Evolutionary conservation across 2,888 invertebrate species (phyloP), one percentile per base, ranked within the genome.

Genomic region (Choreutis nemorana): DNA sequence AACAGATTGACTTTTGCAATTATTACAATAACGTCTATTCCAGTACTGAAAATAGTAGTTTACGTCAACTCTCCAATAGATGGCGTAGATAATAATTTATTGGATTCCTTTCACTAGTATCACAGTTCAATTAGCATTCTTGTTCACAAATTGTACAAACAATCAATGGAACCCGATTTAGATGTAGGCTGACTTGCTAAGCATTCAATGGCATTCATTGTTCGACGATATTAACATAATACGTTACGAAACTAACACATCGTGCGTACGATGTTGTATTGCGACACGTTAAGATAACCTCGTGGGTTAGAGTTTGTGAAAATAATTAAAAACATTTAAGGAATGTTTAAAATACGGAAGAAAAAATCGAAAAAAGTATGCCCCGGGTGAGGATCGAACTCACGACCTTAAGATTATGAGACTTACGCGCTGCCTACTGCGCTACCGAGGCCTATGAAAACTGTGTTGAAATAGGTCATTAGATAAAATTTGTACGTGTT

Each of bases 351-450:
- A 5, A 26, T 6, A 8, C 8, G 14, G n/a, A 13, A 14, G 7
- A 30, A 23, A 43, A 46, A 27, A 29, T 11, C 11, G 31, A 41
- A 37, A 61, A 73, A 71, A 65, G 41, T 39, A 45, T 89, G 87
- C 88, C 87, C 89, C 89, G 87, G 86, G 90, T 90, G 90, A 90
- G 90, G 90, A 88, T 91, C 90, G 91, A 91, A 91, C 91, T 91
- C 90, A 91, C 90, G 91, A 90, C 90, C 91, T 91, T 91, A 86
- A 89, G 88, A 89, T 89, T 88, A 89, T 89, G 88, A 89, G 89
- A 89, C 88, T 89, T 87, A 89, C 89, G 89, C 89, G 88, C 89
- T 89, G 84, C 89, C 89, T 85, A 87, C 89, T 89, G 89, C 88
- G 88, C 88, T 83, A 87, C 85, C 86, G 86, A 87, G 87, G 87